These are phyloP conservation scores for Tipula vernalis DNA, from an alignment of 2,888 invertebrate genomes.

Conservation along the genomic window DNA sequence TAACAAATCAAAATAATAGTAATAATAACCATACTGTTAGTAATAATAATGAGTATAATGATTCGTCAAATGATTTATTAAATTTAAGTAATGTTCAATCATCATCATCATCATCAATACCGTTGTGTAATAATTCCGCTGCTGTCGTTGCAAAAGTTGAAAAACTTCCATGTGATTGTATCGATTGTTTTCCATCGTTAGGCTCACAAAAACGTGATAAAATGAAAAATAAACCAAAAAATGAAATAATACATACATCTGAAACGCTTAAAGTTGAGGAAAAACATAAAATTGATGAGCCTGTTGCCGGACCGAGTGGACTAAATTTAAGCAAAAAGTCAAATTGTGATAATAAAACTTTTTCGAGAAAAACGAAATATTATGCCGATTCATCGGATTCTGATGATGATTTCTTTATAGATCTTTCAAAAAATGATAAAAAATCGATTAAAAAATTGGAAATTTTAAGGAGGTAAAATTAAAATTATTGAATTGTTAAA, in stretches of 20 bases:
- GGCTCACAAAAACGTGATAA: background rate
- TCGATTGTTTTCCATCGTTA: background rate
- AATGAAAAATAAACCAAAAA: background rate
- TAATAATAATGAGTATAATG: background rate
- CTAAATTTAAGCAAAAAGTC: constrained; percentile 12
- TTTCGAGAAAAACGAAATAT: background rate
- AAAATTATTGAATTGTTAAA: background rate
- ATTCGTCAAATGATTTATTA: background rate
- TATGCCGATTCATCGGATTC: constrained; percentile 13
- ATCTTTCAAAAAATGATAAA: background rate
- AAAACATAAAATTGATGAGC: constrained; percentile 12
- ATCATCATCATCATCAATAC: background rate
- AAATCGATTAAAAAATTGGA: background rate
- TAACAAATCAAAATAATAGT: background rate
- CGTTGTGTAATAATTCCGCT: background rate
- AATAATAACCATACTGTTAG: background rate
- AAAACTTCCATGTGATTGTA: constrained; percentile 7
- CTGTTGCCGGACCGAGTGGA: constrained; percentile 18
- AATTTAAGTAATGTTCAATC: background rate
- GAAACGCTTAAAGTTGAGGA: constrained; percentile 5
- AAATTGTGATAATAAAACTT: background rate
- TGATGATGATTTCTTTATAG: constrained; percentile 15
- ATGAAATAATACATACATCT: background rate
- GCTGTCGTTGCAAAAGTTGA: background rate
- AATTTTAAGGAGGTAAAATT: background rate